Conservation (phyloP, 23 tunicate genomes). For the Trididemnum miniatum region DNA sequence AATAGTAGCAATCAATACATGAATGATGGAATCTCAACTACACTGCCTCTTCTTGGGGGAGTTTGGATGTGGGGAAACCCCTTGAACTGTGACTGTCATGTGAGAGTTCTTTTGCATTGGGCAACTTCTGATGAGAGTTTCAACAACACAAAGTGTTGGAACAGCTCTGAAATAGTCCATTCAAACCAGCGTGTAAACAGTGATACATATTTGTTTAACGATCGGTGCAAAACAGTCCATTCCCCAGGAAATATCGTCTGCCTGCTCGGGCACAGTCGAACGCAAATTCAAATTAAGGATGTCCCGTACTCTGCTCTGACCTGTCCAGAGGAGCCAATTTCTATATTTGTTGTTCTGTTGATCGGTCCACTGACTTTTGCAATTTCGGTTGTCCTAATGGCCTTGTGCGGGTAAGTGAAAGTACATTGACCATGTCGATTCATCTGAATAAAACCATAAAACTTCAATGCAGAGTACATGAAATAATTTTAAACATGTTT, state of each 20-base stretch:
- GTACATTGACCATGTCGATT: neutral
- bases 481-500: too few species aligned
- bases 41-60: conserved; percentile 40
- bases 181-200: neutral
- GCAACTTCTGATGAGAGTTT: neutral
- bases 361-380: conserved; percentile 80
- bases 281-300: neutral
- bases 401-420: conserved; percentile 70
- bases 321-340: conserved; percentile 60
- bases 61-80: conserved; percentile 77
- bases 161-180: neutral
- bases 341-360: conserved; percentile 42
- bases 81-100: conserved; percentile 60
- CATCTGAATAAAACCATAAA: too few species aligned
- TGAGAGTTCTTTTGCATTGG: conserved; percentile 17
- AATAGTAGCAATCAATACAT: conserved; percentile 6
- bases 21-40: conserved; percentile 19
- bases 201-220: conserved; percentile 3
- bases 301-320: conserved; percentile 26
- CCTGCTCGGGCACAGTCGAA: neutral
- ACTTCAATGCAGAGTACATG: too few species aligned
- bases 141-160: neutral
- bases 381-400: conserved; percentile 40
- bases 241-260: neutral
- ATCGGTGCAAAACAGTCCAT: conserved; percentile 13